Base-by-base conservation (phyloP, 2,797 vertebrate genomes). In the Cryptoprocta ferox region DNA sequence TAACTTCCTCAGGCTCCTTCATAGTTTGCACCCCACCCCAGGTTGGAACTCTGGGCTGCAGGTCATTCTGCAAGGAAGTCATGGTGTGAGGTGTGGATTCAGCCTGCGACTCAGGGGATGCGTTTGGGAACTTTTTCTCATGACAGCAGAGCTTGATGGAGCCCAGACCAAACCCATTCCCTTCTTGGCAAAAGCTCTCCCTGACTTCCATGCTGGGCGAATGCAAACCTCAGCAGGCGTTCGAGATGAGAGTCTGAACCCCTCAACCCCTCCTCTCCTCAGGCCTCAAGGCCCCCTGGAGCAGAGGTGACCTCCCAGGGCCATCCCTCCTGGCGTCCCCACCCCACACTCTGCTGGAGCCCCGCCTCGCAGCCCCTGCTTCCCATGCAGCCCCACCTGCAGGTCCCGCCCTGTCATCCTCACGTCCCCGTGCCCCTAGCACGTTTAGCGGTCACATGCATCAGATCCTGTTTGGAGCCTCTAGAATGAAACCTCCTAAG, bases 281-380 rank as follows among this genome's bases (percentile, higher is more conserved):
- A 0, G 0, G 4, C 18, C 1, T 7, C 28, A 30, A 19, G 56
- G 21, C 8, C 7, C 16, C 6, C 28, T 1, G 6, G 3, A 32
- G 15, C 30, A 56, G 5, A n/a, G 28, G 18, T 15, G 10, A 1
- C 1, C 8, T 10, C 10, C 21, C 18, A 1, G 0, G 1, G 4
- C 21, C 37, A 18, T 32, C 1, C 66, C 18, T 26, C 16, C 21
- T 9, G 56, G 18, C 1, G 26, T 11, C 11, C 13, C 42, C 16
- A 26, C 26, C 12, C 37, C 16, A 0, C 4, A 24, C 8, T 18
- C 28, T 3, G 42, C 42, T 3, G 8, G 15, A 18, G 7, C 14
- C 28, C 21, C 1, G 4, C 37, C 11, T 11, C 9, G 5, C 37
- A 59, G 56, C 48, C 45, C 42, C 1, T 10, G 10, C 30, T 3